phyloP scores from a whole-genome alignment of 1,140 invertebrate species.

The Pogonomyrmex barbatus region DNA sequence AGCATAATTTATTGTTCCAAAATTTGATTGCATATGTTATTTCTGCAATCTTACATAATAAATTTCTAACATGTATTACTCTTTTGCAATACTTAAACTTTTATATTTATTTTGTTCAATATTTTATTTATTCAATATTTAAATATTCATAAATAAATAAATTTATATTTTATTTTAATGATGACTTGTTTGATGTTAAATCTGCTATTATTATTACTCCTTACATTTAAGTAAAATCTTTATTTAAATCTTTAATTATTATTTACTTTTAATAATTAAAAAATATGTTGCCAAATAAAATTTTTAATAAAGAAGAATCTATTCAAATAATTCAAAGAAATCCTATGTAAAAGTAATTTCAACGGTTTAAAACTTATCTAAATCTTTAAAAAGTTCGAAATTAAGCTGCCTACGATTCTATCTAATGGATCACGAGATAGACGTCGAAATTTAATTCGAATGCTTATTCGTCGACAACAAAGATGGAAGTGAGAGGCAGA shows the following conservation, averaged over 20 bases:
- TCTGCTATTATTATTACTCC: neutral
- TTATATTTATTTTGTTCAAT: neutral
- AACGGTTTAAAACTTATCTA: neutral
- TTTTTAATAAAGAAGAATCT: neutral
- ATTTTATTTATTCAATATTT: neutral
- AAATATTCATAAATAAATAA: neutral
- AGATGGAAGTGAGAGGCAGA: neutral
- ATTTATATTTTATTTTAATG: neutral
- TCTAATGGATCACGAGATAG: neutral
- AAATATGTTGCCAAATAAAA: neutral
- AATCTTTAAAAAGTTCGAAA: neutral
- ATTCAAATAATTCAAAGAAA: neutral
- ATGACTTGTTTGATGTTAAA: neutral
- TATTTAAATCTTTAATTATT: constrained; percentile 4
- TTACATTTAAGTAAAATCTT: neutral
- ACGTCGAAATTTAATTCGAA: constrained; percentile 49
- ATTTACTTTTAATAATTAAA: neutral
- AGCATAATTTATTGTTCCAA: neutral
- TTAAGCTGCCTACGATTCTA: neutral
- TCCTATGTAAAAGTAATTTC: neutral
- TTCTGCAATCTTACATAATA: neutral
- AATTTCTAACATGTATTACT: neutral
- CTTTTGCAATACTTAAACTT: neutral
- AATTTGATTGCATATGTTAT: neutral
- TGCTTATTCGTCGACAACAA: neutral